These are phyloP conservation scores for Chionis minor DNA, from an alignment of 2,113 vertebrate species.

Conservation along the genomic window DNA sequence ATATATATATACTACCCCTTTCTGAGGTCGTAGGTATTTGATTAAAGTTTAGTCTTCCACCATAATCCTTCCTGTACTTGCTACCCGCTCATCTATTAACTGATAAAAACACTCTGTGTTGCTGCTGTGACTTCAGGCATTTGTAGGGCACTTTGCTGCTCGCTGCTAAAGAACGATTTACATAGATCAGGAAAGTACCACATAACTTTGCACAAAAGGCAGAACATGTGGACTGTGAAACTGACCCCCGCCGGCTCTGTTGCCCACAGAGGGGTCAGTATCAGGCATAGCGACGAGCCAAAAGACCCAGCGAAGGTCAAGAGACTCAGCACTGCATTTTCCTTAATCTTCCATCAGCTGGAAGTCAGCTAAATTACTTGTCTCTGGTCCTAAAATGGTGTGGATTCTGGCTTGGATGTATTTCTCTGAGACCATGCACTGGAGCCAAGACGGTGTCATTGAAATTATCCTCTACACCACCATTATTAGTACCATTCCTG, in stretches of 20 bases:
- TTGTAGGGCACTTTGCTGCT: neutral
- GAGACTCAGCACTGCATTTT: neutral
- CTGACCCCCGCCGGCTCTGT: neutral
- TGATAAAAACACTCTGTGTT: neutral
- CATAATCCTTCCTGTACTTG: neutral
- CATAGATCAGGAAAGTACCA: neutral
- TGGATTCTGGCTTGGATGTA: neutral
- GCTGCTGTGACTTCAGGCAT: neutral
- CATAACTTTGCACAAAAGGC: neutral
- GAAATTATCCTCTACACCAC: neutral
- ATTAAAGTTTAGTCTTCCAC: neutral
- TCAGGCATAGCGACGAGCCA: neutral
- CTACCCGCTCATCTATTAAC: neutral
- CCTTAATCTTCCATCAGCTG: neutral
- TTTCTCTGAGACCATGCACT: neutral
- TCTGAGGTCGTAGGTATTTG: neutral
- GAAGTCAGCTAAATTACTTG: neutral
- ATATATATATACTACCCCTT: neutral
- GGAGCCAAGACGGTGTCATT: neutral
- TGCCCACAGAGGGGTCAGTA: neutral
- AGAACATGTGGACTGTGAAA: neutral
- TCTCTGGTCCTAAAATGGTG: neutral
- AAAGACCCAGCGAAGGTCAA: neutral
- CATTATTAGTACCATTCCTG: neutral
- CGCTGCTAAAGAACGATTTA: neutral